These are phyloP conservation scores for Psilopsiagon aymara DNA, from an alignment of 2,113 vertebrate species.

Conservation along the genomic window DNA sequence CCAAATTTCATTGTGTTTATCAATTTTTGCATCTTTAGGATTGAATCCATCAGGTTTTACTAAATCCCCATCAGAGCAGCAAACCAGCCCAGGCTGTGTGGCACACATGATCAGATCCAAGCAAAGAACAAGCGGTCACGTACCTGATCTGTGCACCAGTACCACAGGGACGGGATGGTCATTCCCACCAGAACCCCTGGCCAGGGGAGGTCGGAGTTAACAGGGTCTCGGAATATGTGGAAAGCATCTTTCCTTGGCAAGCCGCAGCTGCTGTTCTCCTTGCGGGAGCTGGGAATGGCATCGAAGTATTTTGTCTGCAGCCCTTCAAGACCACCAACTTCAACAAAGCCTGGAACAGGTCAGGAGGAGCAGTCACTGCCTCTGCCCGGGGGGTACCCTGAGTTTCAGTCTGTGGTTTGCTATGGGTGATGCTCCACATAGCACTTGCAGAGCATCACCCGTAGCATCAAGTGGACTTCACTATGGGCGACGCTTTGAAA, in stretches of 20 bases:
- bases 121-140: neutral
- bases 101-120: neutral
- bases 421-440: neutral
- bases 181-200: conserved; percentile 92
- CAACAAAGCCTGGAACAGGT: conserved; percentile 81
- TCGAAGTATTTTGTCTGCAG: conserved; percentile 81
- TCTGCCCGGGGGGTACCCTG: neutral
- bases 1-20: neutral
- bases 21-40: neutral
- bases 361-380: neutral
- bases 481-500: neutral
- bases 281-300: conserved; percentile 82
- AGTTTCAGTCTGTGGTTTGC: neutral
- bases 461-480: neutral
- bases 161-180: conserved; percentile 95
- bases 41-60: neutral
- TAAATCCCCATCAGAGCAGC: neutral
- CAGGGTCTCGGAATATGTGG: conserved; percentile 90
- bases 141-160: conserved; percentile 99
- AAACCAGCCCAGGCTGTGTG: neutral
- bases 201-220: conserved; percentile 94
- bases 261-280: conserved; percentile 88
- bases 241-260: conserved; percentile 90
- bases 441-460: neutral
- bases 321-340: conserved; percentile 87